These are phyloP conservation scores for Dromococcyx pavoninus DNA, from an alignment of 2,797 vertebrate species.

Conservation along the genomic window DNA sequence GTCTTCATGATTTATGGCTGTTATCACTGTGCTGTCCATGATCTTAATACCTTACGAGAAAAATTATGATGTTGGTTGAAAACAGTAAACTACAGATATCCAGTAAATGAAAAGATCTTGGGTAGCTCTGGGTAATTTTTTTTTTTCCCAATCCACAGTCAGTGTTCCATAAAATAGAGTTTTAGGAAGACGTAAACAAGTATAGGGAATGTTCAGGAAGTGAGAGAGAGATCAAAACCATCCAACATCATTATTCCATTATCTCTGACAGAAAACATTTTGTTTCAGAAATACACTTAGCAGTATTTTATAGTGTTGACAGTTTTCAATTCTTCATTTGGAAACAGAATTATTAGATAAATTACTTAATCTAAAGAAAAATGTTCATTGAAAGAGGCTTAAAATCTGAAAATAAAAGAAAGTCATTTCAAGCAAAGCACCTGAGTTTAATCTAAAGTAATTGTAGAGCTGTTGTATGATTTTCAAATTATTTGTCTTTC, in stretches of 20 bases:
- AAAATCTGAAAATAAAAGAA: background rate
- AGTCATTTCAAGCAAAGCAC: background rate
- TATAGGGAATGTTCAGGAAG: background rate
- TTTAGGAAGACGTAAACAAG: background rate
- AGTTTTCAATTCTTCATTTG: background rate
- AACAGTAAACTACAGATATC: background rate
- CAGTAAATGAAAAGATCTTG: background rate
- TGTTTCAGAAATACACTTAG: background rate
- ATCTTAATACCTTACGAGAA: background rate
- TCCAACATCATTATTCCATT: background rate
- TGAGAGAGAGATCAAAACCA: background rate
- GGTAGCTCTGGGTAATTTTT: background rate
- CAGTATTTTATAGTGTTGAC: background rate
- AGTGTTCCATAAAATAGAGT: background rate
- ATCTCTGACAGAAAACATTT: background rate
- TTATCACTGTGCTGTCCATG: background rate
- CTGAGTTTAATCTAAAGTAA: background rate
- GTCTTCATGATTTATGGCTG: conserved; percentile 22
- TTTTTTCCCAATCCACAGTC: background rate
- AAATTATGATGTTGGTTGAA: background rate
- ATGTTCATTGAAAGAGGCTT: background rate
- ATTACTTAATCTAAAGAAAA: background rate
- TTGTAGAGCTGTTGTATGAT: background rate
- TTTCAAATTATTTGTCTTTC: background rate
- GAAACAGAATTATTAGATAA: background rate